Conservation (phyloP, 2,888 invertebrate genomes). For the Carcina quercana region DNA sequence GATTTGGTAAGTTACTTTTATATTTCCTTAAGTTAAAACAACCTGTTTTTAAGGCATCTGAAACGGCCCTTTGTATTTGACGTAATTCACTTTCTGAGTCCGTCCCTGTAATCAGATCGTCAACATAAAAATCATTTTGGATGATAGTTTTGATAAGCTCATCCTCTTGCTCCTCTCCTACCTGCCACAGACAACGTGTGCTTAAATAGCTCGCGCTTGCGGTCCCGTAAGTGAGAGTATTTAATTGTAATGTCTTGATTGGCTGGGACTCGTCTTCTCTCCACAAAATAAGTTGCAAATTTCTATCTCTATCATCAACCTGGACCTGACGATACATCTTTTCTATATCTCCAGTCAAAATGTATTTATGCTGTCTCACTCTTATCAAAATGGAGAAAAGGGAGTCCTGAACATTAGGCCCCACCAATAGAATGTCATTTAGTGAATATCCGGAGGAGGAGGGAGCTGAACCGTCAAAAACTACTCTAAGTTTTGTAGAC, state of each 20-base stretch:
- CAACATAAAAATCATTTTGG: conserved; percentile 16
- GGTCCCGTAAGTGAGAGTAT: conserved; percentile 18
- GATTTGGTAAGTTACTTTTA: conserved; percentile 10
- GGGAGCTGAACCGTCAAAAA: conserved; percentile 18
- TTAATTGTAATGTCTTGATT: conserved; percentile 9
- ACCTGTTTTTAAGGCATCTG: conserved; percentile 6
- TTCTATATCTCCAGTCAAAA: conserved; percentile 16
- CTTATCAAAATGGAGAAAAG: conserved; percentile 15
- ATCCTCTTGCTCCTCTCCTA: conserved; percentile 13
- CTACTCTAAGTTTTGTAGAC: conserved; percentile 20
- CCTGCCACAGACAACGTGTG: conserved; percentile 16
- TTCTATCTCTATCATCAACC: conserved; percentile 4
- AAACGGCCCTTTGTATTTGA: conserved; percentile 9
- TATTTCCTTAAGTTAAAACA: conserved; percentile 15
- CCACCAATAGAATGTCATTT: conserved; percentile 17
- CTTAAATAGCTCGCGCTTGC: conserved; percentile 14
- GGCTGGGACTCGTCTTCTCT: conserved; percentile 10
- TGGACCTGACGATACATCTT: conserved; percentile 16
- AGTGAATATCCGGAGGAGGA: conserved; percentile 16
- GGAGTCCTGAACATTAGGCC: conserved; percentile 15
- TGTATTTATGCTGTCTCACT: conserved; percentile 10
- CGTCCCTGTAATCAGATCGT: conserved; percentile 14
- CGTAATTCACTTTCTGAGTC: conserved; percentile 7
- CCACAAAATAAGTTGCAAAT: conserved; percentile 15
- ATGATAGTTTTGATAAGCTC: conserved; percentile 9